These are phyloP conservation scores for Aplysia californica DNA, from an alignment of 1,140 invertebrate genomes.

Conservation along the genomic window DNA sequence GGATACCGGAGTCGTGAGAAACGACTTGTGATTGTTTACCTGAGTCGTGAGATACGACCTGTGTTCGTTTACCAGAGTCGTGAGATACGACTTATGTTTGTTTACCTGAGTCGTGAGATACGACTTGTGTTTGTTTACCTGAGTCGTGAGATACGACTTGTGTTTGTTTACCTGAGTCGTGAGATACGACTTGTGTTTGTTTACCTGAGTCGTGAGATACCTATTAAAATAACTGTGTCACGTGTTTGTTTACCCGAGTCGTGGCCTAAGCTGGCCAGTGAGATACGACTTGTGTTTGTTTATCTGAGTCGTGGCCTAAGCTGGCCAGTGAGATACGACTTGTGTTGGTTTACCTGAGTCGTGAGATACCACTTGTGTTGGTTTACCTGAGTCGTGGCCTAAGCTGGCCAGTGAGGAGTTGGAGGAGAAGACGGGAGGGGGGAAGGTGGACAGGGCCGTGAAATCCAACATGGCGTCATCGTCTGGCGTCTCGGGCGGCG, in stretches of 20 bases:
- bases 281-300: background rate
- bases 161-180: too few species aligned
- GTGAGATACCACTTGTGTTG: background rate
- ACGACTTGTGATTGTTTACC: too few species aligned
- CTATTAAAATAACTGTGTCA: background rate
- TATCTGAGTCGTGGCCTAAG: too few species aligned
- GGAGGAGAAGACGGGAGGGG: conserved; percentile 33
- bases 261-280: background rate
- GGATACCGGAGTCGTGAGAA: too few species aligned
- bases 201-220: background rate
- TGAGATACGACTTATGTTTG: too few species aligned
- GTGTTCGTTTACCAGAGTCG: too few species aligned
- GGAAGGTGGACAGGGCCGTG: conserved; percentile 29
- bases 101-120: too few species aligned
- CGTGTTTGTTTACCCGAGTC: background rate
- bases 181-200: too few species aligned
- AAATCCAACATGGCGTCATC: conserved; percentile 67
- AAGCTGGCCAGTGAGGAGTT: background rate
- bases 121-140: too few species aligned
- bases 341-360: background rate
- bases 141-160: too few species aligned
- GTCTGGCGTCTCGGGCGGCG: conserved; percentile 85
- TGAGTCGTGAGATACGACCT: too few species aligned
- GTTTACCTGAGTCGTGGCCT: conserved; percentile 6
- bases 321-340: too few species aligned